Percentiles rank a stretch among this genome's conserved stretches.
Evolutionary conservation across 2,113 vertebrate genomes (phyloP).

Genomic region (Ageneiosus marmoratus): DNA sequence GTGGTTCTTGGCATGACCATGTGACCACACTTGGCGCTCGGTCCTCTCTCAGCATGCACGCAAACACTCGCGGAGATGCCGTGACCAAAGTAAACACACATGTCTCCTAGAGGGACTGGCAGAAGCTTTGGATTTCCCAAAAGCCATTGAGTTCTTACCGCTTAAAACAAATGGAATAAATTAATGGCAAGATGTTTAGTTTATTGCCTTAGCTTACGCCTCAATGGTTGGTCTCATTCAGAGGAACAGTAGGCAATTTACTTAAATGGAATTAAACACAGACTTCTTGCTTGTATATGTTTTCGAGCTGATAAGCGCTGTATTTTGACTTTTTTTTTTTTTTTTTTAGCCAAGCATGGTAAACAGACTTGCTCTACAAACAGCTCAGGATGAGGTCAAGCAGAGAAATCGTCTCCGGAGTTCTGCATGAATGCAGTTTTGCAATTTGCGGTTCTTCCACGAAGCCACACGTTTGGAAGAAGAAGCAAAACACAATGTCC

Average conservation of each 20-base stretch:
- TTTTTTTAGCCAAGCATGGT: constrained; percentile 12
- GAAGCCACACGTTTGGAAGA: neutral
- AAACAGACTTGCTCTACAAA: constrained; percentile 28
- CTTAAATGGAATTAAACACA: neutral
- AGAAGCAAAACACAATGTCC: neutral
- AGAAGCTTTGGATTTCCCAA: constrained; percentile 12
- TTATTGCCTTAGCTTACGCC: constrained; percentile 22
- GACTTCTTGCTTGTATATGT: constrained; percentile 2
- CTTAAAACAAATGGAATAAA: constrained; percentile 25
- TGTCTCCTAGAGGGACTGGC: constrained; percentile 35
- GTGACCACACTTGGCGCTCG: constrained; percentile 26
- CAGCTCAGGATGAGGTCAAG: constrained; percentile 13
- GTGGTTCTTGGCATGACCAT: constrained; percentile 51
- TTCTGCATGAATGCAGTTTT: neutral
- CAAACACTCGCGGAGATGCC: constrained; percentile 16
- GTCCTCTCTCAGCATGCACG: constrained; percentile 25
- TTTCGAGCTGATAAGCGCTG: constrained; percentile 31
- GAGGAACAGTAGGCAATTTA: constrained; percentile 22
- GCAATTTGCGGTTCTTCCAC: neutral
- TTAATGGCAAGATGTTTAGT: constrained; percentile 29
- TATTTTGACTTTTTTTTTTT: neutral
- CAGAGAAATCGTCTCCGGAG: constrained; percentile 5
- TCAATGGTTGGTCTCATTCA: neutral
- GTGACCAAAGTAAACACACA: constrained; percentile 32
- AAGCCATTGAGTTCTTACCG: constrained; percentile 5